Base-by-base conservation (phyloP, 2,113 vertebrate species). In the Cynocephalus volans region DNA sequence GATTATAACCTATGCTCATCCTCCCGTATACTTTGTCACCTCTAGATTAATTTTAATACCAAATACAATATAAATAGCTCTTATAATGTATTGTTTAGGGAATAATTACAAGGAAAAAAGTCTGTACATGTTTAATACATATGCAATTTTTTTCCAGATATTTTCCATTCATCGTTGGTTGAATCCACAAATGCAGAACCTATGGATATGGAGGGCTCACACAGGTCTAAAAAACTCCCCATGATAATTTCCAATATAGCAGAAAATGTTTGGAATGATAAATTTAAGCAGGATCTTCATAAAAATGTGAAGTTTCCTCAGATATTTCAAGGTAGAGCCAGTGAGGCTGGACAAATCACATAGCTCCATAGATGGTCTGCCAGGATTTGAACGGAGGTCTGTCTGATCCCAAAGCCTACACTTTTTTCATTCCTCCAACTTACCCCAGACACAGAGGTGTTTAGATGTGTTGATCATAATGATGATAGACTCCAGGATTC, bases 401-500 rank as follows among this genome's bases (percentile, higher is more conserved):
- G 54, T 84, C 75, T 54, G 28, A 72, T 58, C 52, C 48, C 54
- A 65, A 90, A 87, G 31, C 4, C 41, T 83, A 6, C 24, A 9
- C 17, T 85, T 77, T 70, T 80, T 82, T 64, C 18, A 26, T 11
- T 81, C 18, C n/a, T 84, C n/a, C 24, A 33, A 18, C 11, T 75
- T 64, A 54, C 54, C 54, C 60, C 10, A 58, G 80, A 95, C 23
- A 56, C 92, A 89, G 90, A 96, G 65, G 45, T 82, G 33, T 86
- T 93, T 88, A 70, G 52, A 88, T 54, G 36, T 85, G 83, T 82
- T 69, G 24, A 69, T 41, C 81, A 31, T n/a, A 50, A 41, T 56
- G 31, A 92, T 64, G 90, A 81, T 1, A 73, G 90, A 72, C n/a
- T 64, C 41, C 5, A 24, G 65, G 36, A 24, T 41, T 90, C 89